Conservation (phyloP, 92 coral and sea anemone species). For the Desmophyllum pertusum region DNA sequence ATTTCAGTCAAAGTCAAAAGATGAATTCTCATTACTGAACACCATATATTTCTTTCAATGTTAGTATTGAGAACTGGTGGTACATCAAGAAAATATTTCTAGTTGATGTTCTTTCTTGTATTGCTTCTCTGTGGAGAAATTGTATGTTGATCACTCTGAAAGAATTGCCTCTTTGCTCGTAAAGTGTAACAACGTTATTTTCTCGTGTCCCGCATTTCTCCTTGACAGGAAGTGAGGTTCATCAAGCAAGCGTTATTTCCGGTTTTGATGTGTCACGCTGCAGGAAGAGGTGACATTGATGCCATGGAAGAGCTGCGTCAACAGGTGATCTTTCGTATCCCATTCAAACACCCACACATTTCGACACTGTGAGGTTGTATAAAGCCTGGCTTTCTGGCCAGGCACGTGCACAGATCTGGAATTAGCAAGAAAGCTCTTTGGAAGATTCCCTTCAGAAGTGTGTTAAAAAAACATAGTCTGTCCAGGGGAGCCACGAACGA, state of each 20-base stretch:
- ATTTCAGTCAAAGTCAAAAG: background rate
- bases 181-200: background rate
- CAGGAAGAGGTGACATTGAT: conserved; percentile 78
- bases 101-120: background rate
- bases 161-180: background rate
- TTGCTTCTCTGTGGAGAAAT: background rate
- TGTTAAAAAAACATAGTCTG: no score
- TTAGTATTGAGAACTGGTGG: background rate
- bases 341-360: background rate
- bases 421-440: no score
- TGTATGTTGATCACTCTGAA: background rate
- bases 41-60: background rate
- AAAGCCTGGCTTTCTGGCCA: background rate
- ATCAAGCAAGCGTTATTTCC: conserved; percentile 95
- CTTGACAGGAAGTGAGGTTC: conserved; percentile 83
- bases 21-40: background rate
- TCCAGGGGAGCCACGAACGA: no score
- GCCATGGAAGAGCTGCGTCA: conserved; percentile 79
- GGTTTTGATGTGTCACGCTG: conserved; percentile 91
- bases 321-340: conserved; percentile 54
- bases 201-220: conserved; percentile 2
- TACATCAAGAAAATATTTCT: background rate
- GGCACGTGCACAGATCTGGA: no score
- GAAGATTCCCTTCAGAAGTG: no score
- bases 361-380: no score